Percentiles rank a stretch among this genome's conserved stretches.
phyloP scores from a whole-genome alignment of 2,888 invertebrate species.

The Chironomus riparius region DNA sequence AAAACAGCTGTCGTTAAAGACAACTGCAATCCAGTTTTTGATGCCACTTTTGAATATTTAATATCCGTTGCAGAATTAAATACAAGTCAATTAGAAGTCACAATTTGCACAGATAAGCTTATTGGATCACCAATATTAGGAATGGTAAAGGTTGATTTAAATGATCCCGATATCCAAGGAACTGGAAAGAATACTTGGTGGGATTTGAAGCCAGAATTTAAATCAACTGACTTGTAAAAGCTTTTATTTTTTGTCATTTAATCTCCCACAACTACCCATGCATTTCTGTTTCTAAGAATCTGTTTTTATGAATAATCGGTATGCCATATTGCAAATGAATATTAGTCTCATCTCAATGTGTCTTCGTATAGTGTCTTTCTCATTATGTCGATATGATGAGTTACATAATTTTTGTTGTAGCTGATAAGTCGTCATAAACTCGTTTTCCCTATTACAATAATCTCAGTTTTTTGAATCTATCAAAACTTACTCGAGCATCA shows the following conservation, averaged over 20 bases:
- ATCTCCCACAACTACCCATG: no score
- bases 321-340: no score
- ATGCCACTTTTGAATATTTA: slow-evolving; percentile 84
- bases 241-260: background rate
- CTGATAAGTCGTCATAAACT: no score
- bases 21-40: slow-evolving; percentile 82
- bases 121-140: slow-evolving; percentile 78
- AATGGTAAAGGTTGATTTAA: slow-evolving; percentile 46
- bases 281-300: no score
- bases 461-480: no score
- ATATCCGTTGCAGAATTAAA: slow-evolving; percentile 73
- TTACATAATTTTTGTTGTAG: no score
- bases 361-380: no score
- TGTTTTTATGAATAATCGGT: no score
- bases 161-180: slow-evolving; percentile 13
- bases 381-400: no score
- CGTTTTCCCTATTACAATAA: no score
- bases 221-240: slow-evolving; percentile 14
- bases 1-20: slow-evolving; percentile 65
- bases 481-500: no score
- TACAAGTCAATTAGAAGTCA: slow-evolving; percentile 69
- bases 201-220: slow-evolving; percentile 19
- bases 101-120: slow-evolving; percentile 78
- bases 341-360: no score
- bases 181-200: slow-evolving; percentile 20